Base-by-base conservation (phyloP, 2,797 vertebrate species). In the Dromococcyx pavoninus region DNA sequence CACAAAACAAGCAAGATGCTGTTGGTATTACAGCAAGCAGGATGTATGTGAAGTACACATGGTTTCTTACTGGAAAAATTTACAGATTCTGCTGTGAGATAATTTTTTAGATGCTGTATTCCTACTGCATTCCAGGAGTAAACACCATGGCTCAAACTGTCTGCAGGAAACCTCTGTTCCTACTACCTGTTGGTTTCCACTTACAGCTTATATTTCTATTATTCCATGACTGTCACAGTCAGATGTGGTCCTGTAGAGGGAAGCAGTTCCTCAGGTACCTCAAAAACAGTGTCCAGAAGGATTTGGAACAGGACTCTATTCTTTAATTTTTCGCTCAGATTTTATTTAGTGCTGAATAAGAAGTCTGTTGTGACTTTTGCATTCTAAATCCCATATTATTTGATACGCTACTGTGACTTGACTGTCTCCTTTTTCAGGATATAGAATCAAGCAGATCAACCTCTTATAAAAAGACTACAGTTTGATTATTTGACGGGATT, bases 191-290 rank as follows among this genome's bases (percentile, higher is more conserved):
- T 67, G 53, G 16, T 62, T 83, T 66, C 62, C 23, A 24, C 57
- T 62, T 35, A 43, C 22, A 74, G 75, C 53, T 66, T 17, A 17
- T 50, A 27, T 70, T 88, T 71, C 16, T 77, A 2, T 78, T 75
- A 58, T 51, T 74, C 8, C 19, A 7, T 2, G 43, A 46, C 43
- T 93, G 93, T 28, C 51, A 32, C 33, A 79, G 54, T 61, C 88
- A 86, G 82, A 54, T 73, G 90, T 0, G 19, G 25, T 86, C 95
- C 95, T 96, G 91, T 88, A 96, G 95, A 96, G 93, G 95, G 95
- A 95, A 58, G 94, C 94, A 96, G 81, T 53, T 96, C 81, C 96
- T 89, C 86, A 94, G 79, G 51, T 84, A 95, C 92, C 50, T 28
- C 37, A 48, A n/a, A 65, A 93, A 6, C 43, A 41, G 24, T 11